Percentiles rank a stretch among this genome's conserved stretches.
These are phyloP conservation scores for Panonychus citri DNA, from an alignment of 1,140 invertebrate species.

Conservation along the genomic window DNA sequence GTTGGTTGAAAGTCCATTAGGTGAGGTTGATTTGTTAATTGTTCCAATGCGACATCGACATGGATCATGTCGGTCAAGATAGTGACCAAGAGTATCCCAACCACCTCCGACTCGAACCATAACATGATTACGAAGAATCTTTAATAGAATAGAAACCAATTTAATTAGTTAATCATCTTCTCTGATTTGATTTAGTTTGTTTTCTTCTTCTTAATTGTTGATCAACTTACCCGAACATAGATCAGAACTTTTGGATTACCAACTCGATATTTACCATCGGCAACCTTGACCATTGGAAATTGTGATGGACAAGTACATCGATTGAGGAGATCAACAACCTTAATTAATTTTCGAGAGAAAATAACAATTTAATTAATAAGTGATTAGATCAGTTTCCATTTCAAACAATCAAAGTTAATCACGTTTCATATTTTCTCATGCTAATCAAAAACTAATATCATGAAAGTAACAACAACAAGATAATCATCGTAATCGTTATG, in stretches of 20 bases:
- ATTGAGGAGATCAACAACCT: constrained; percentile 77
- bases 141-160: neutral
- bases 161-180: too few species aligned
- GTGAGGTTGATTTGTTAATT: too few species aligned
- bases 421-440: too few species aligned
- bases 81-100: constrained; percentile 88
- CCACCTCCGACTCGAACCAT: constrained; percentile 96
- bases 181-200: too few species aligned
- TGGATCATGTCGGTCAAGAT: constrained; percentile 86
- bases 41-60: constrained; percentile 33
- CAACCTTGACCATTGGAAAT: constrained; percentile 85
- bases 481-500: too few species aligned
- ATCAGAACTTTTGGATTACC: constrained; percentile 82
- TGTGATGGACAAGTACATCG: constrained; percentile 81
- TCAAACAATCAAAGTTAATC: too few species aligned
- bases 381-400: too few species aligned
- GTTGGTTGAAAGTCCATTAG: too few species aligned
- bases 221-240: constrained; percentile 62
- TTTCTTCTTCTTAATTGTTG: neutral
- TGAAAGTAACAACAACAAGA: too few species aligned
- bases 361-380: too few species aligned
- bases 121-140: constrained; percentile 84
- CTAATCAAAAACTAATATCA: too few species aligned
- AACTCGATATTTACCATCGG: constrained; percentile 86
- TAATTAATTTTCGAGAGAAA: neutral